Conservation (phyloP, 2,797 vertebrate species). For the Fringilla coelebs region DNA sequence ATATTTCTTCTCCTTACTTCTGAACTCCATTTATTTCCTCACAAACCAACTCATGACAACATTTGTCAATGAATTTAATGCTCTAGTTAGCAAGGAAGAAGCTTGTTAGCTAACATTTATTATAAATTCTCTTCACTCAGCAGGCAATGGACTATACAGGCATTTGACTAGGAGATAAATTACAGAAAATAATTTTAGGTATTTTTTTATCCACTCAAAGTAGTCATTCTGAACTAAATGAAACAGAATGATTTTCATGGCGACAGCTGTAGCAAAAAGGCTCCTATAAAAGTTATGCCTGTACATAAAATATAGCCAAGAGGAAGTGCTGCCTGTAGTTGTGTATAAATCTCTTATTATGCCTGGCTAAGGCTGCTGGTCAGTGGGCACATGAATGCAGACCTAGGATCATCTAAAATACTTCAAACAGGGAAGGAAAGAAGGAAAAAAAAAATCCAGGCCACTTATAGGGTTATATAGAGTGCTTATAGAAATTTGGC, state of each 20-base stretch:
- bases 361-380: not conserved
- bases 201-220: not conserved
- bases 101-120: slow-evolving; percentile 25
- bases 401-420: not conserved
- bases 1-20: not conserved
- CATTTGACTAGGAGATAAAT: slow-evolving; percentile 30
- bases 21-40: slow-evolving; percentile 3
- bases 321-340: not conserved
- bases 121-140: slow-evolving; percentile 18
- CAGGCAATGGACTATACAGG: not conserved
- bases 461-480: not conserved
- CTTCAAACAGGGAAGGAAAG: not conserved
- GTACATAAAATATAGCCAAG: not conserved
- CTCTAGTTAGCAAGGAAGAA: slow-evolving; percentile 33
- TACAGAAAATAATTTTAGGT: slow-evolving; percentile 29
- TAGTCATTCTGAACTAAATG: not conserved
- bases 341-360: not conserved
- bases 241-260: slow-evolving; percentile 3
- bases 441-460: not conserved
- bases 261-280: not conserved
- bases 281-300: not conserved
- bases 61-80: slow-evolving; percentile 47
- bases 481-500: not conserved
- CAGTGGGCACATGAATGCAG: not conserved
- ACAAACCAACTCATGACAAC: not conserved